Base-by-base conservation (phyloP, 2,888 invertebrate species). In the Athalia rosae region DNA sequence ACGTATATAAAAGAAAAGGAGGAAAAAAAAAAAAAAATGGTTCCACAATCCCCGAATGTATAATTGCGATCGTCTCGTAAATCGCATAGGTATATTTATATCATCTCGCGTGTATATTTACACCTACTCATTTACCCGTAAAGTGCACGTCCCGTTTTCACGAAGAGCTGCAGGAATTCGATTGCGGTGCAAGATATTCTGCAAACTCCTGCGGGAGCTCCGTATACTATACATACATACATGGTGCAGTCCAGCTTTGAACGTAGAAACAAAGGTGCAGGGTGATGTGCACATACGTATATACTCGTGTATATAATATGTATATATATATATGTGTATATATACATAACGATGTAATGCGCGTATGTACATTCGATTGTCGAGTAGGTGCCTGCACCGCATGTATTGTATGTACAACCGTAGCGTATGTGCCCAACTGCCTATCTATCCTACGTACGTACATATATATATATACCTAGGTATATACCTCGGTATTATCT, bases 131-230 rank as follows among this genome's bases (percentile, higher is more conserved):
- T 28, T 50, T 64, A 64, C 62, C 43, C 62, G 41, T 43, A 43
- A 43, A 43, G 41, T 4, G 41, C 28, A 62, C 63, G 45, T n/a
- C 47, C 45, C 47, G 45, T 64, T 47, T 64, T 64, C 64, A 64
- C 64, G 64, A 47, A 64, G 64, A 45, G 28, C 28, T 28, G 13
- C 64, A 64, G 64, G 64, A 64, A 64, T 64, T 47, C 64, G 28
- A 28, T 28, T 28, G 28, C 28, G 47, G 45, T 45, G 64, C 13
- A 64, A 64, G 64, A 64, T 64, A 64, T 64, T 64, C 64, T 64
- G 64, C 64, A 47, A 64, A 64, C 64, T 64, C n/a, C 45, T 6
- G 45, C 64, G n/a, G n/a, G 45, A 47, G 7, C 45, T 43, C 62
- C 43, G 28, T 0, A n/a, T n/a, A n/a, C n/a, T n/a, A n/a, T n/a